These are phyloP conservation scores for Anniella stebbinsi DNA, from an alignment of 2,797 vertebrate genomes.

Conservation along the genomic window DNA sequence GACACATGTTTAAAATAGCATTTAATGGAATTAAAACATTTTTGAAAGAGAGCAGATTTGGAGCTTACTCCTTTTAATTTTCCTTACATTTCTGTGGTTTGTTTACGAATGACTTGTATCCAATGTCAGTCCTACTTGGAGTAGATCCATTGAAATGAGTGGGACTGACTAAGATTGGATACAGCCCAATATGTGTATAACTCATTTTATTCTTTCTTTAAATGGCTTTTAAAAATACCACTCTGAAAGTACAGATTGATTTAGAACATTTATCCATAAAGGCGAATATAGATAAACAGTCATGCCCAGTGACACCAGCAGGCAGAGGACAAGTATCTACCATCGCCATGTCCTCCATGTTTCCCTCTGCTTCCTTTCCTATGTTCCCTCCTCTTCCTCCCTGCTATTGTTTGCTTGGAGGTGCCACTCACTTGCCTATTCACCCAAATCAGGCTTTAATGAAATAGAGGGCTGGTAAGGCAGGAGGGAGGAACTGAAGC, in stretches of 20 bases:
- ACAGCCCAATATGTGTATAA: background rate
- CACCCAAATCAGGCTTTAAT: background rate
- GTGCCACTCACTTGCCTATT: background rate
- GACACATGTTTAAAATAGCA: background rate
- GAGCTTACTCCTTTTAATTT: too few relatives aligned
- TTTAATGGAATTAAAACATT: background rate
- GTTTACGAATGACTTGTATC: background rate
- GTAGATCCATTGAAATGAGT: too few relatives aligned
- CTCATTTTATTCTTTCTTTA: background rate
- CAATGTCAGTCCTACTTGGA: too few relatives aligned
- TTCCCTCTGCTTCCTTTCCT: background rate
- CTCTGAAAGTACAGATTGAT: background rate
- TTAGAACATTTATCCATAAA: background rate
- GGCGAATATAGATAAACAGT: background rate
- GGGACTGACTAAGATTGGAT: too few relatives aligned
- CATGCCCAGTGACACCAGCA: background rate
- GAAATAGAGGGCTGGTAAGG: background rate
- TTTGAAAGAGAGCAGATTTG: background rate
- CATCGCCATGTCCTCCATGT: too few relatives aligned
- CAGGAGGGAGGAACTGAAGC: background rate
- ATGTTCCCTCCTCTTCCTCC: background rate
- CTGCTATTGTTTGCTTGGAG: background rate
- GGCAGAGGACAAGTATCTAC: background rate
- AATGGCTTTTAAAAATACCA: background rate
- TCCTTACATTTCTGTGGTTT: background rate